A percentile compares a stretch with the other conserved stretches of the same genome.
phyloP scores from a whole-genome alignment of 2,113 vertebrate species.

The Barbus barbus region DNA sequence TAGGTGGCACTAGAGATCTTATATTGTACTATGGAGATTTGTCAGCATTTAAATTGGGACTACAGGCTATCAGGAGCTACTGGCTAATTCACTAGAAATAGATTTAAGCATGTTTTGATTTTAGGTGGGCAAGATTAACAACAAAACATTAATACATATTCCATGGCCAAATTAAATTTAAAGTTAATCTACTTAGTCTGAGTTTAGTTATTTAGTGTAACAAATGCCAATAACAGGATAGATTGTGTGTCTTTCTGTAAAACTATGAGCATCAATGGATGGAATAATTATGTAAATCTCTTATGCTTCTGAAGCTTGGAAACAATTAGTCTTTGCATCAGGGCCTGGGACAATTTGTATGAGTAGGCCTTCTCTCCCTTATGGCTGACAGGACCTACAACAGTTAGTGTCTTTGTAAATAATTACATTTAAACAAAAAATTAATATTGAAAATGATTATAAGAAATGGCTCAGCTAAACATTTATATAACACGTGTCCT shows the following conservation, averaged over 20 bases:
- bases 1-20: conserved; percentile 47
- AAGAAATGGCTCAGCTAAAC: neutral
- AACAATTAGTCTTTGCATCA: neutral
- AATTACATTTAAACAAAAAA: neutral
- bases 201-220: neutral
- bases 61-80: neutral
- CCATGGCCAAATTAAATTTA: neutral
- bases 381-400: neutral
- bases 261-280: neutral
- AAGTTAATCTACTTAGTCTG: neutral
- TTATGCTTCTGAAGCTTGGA: neutral
- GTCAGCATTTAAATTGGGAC: neutral
- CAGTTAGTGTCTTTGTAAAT: conserved; percentile 8
- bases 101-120: neutral
- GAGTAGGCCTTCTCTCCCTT: neutral
- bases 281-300: neutral
- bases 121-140: neutral
- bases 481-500: neutral
- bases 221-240: neutral
- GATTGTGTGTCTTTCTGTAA: neutral
- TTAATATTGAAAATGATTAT: neutral
- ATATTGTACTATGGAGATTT: neutral
- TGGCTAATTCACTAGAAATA: neutral
- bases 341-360: neutral
- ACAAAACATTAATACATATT: conserved; percentile 3